A percentile compares a stretch with the other conserved stretches of the same genome.
phyloP scores from a whole-genome alignment of 2,888 invertebrate species.

The Endomychus coccineus region DNA sequence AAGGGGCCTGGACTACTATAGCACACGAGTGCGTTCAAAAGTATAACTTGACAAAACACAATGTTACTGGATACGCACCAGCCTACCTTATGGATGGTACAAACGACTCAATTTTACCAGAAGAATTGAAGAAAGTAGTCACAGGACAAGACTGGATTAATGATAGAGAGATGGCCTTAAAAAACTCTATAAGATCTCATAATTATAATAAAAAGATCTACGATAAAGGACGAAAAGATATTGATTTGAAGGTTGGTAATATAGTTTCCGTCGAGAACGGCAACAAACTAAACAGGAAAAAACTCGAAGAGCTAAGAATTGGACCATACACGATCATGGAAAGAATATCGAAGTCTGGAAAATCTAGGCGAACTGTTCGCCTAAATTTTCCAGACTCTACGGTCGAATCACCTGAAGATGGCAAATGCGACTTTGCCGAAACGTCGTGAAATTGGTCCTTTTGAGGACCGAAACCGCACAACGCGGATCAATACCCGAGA shows the following conservation, averaged over 20 bases:
- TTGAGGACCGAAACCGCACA: neutral
- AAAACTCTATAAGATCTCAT: constrained; percentile 5
- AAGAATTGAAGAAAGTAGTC: constrained; percentile 4
- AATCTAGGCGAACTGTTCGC: neutral
- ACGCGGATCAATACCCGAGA: neutral
- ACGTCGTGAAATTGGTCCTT: too few relatives aligned
- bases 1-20: constrained; percentile 1
- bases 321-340: neutral
- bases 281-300: neutral
- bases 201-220: constrained; percentile 4
- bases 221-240: neutral
- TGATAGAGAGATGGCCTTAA: constrained; percentile 3
- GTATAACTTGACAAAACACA: constrained; percentile 7
- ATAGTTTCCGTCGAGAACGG: constrained; percentile 1
- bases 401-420: constrained; percentile 1
- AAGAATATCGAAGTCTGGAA: neutral
- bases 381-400: neutral
- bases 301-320: too few relatives aligned
- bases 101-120: neutral
- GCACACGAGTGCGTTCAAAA: constrained; percentile 3
- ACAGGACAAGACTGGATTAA: too few relatives aligned
- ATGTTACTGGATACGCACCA: constrained; percentile 3
- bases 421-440: neutral
- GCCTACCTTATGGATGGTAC: constrained; percentile 3
- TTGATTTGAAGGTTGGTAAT: neutral